Evolutionary conservation across 2,797 vertebrate species (phyloP), one percentile per base, ranked within the genome.

Genomic region (Lacerta bilineata): DNA sequence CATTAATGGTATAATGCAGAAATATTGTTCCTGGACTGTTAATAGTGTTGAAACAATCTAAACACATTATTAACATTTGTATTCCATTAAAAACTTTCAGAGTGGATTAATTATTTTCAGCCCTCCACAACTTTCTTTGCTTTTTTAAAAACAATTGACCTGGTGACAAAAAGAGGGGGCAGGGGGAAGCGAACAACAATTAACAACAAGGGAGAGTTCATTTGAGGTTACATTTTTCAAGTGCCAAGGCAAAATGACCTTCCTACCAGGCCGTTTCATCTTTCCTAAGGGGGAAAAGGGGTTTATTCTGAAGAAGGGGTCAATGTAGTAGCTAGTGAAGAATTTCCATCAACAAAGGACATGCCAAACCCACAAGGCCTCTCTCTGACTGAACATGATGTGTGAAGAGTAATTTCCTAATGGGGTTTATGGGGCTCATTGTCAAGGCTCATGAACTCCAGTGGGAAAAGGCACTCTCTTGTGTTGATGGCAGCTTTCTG

Each of bases 11-110:
- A 64, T 0, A 23, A 93, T 39, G 77, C 50, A 87, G 72, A 90
- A 94, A 91, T 43, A 93, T 84, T 87, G 61, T 33, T 90, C 61
- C 64, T 90, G 81, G 88, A 79, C 68, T 87, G 83, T 85, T 91
- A 88, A 89, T 23, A 87, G 46, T n/a, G 8, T 89, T 90, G 80
- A 93, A 94, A 88, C 43, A 83, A 87, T 85, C 59, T 20, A 80
- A 87, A 55, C 78, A 76, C 27, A 81, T 90, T 13, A 87, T 88
- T 90, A 85, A 41, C 64, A 80, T 77, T 89, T 61, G 39, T 36
- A 86, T 90, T 85, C 17, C 64, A 80, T 68, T 81, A 83, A 3
- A 25, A 83, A 80, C 50, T 87, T 91, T 66, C 69, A 59, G 18
- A 92, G 39, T 25, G 5, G 27, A 87, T 90, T 75, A 92, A 89